Evolutionary conservation across 2,797 vertebrate species (phyloP).

Genomic region (Loriculus beryllinus): DNA sequence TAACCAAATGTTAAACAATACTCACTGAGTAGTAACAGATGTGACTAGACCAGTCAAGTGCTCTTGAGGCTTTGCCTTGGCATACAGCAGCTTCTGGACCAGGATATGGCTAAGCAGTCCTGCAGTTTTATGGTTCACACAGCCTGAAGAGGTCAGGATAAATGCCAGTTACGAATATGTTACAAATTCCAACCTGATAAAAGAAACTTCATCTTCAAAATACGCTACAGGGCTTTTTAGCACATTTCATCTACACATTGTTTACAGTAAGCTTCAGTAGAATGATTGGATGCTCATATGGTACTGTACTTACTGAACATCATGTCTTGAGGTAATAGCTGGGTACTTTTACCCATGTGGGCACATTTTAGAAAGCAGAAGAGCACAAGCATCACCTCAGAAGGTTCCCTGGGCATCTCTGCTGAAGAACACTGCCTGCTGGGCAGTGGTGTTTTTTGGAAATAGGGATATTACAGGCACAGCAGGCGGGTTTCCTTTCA

Average conservation of each 20-base stretch:
- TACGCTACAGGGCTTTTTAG: background rate
- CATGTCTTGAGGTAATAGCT: background rate
- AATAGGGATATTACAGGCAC: background rate
- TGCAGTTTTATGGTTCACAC: background rate
- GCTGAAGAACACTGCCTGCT: background rate
- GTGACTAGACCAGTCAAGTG: background rate
- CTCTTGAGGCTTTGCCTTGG: background rate
- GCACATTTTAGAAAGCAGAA: background rate
- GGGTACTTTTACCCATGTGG: background rate
- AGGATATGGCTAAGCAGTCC: background rate
- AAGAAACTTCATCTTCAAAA: background rate
- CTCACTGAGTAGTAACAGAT: slow-evolving; percentile 26
- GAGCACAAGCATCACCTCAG: background rate
- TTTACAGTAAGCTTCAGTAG: background rate
- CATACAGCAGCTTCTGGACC: background rate
- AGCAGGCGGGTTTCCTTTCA: background rate
- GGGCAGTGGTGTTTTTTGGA: background rate
- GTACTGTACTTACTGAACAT: background rate
- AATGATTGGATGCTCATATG: background rate
- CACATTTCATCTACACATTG: background rate
- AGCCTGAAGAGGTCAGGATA: background rate
- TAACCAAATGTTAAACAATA: slow-evolving; percentile 9
- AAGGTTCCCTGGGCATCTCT: background rate
- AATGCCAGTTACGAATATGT: background rate
- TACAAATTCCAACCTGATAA: background rate